phyloP scores from a whole-genome alignment of 2,113 vertebrate genomes.

The Gymnarchus niloticus region DNA sequence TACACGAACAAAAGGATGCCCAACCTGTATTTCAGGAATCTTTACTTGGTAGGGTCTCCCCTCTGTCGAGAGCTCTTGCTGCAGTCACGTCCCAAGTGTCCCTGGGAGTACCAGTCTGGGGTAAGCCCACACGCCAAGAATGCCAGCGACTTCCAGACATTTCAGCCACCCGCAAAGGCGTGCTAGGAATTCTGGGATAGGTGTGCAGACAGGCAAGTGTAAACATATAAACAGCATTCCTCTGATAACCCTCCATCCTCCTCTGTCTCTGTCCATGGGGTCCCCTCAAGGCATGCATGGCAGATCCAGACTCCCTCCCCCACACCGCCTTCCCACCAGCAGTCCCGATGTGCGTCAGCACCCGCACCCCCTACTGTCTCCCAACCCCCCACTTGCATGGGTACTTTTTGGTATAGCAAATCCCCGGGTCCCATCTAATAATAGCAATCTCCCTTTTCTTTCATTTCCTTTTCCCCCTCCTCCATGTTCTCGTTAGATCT shows the following conservation, averaged over 20 bases:
- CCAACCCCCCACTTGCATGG: background rate
- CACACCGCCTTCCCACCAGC: background rate
- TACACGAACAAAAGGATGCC: background rate
- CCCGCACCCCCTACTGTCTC: background rate
- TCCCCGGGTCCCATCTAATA: background rate
- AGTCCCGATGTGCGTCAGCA: background rate
- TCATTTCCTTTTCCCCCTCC: background rate
- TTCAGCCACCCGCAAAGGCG: background rate
- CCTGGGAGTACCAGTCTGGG: conserved; percentile 37
- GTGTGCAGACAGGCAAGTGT: background rate
- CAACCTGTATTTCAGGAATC: background rate
- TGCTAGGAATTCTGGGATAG: conserved; percentile 27
- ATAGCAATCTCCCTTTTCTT: background rate
- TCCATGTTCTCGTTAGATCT: background rate
- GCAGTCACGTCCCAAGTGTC: conserved; percentile 27
- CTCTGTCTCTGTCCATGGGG: background rate
- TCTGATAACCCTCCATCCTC: conserved; percentile 14
- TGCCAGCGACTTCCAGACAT: background rate
- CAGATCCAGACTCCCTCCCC: background rate
- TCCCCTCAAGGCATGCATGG: background rate
- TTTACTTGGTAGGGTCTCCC: too few species aligned
- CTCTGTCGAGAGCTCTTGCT: background rate
- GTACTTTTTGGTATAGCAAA: background rate
- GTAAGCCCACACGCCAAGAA: conserved; percentile 28
- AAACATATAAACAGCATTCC: conserved; percentile 22